Evolutionary conservation across 2,888 invertebrate genomes (phyloP).

Genomic region (Acholoe squamosa): DNA sequence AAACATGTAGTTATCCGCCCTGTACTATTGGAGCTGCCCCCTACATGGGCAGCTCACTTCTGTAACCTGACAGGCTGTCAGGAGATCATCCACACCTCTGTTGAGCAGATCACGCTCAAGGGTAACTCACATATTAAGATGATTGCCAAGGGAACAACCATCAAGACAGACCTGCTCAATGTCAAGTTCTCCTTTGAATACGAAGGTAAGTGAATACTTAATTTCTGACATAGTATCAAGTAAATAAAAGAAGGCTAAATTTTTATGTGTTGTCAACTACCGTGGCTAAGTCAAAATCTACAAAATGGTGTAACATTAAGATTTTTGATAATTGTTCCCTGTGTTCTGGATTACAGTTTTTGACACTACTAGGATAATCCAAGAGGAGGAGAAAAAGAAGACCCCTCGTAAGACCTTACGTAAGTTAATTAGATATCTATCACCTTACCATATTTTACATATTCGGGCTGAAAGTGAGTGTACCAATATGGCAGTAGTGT

Average conservation of each 20-base stretch:
- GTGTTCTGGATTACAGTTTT: background rate
- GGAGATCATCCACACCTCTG: background rate
- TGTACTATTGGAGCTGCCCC: background rate
- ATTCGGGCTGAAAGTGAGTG: too few species aligned
- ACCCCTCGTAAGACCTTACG: too few species aligned
- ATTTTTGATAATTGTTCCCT: background rate
- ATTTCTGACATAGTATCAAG: background rate
- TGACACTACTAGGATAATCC: too few species aligned
- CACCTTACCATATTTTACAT: too few species aligned
- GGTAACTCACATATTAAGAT: background rate
- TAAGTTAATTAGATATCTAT: background rate
- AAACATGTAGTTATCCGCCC: background rate
- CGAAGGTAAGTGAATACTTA: background rate
- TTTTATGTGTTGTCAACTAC: too few species aligned
- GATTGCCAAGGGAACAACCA: background rate
- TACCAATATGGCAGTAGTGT: too few species aligned
- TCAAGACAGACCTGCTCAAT: background rate
- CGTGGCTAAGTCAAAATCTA: too few species aligned
- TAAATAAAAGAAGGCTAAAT: background rate
- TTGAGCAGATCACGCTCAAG: background rate
- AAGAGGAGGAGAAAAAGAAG: too few species aligned
- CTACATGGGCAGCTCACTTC: background rate
- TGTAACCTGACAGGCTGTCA: conserved; percentile 17
- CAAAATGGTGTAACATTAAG: too few species aligned
- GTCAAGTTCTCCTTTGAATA: conserved; percentile 26